Evolutionary conservation across 1,140 invertebrate genomes (phyloP), one percentile per base, ranked within the genome.

Genomic region (Eriosoma lanigerum): DNA sequence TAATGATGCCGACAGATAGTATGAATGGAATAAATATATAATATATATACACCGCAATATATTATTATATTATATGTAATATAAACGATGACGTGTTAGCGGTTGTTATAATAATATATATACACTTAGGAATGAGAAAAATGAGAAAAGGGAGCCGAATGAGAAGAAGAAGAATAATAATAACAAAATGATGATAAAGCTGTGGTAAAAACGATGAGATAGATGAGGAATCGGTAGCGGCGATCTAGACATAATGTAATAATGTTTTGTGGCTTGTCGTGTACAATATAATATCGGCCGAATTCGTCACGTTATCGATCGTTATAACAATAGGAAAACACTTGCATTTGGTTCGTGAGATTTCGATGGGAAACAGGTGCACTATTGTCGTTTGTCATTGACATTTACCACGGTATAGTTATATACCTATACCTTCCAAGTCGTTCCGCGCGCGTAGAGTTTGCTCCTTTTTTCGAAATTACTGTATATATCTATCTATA

Each of bases 261-360:
- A 38, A 38, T 24, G 32, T 70, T 70, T 70, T 70, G 44, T 24
- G 66, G 29, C 46, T 70, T 29, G 66, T 50, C 5, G n/a, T 19
- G 5, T 19, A n/a, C 4, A n/a, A n/a, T 15, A 70, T 24, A 48
- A 70, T 50, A 48, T 46, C 24, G 15, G 17, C 21, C 72, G 50
- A 44, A 76, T 78, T 78, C 75, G 75, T 78, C 75, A 78, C 75
- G 75, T 78, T 62, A 62, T 78, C 75, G 75, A 60, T 78, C 26
- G 75, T 46, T 60, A 13, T 46, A 48, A 78, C 75, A 78, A 78
- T 62, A 44, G 75, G 17, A 44, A 56, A 10, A 13, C 75, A 60
- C 32, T 62, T 78, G 44, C 62, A 78, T 76, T 56, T 78, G 75
- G 56, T 60, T 78, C 75, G 75, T 48, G 75, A 76, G 73, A 76